These are phyloP conservation scores for Natrix natrix DNA, from an alignment of 2,797 vertebrate species.

Conservation along the genomic window DNA sequence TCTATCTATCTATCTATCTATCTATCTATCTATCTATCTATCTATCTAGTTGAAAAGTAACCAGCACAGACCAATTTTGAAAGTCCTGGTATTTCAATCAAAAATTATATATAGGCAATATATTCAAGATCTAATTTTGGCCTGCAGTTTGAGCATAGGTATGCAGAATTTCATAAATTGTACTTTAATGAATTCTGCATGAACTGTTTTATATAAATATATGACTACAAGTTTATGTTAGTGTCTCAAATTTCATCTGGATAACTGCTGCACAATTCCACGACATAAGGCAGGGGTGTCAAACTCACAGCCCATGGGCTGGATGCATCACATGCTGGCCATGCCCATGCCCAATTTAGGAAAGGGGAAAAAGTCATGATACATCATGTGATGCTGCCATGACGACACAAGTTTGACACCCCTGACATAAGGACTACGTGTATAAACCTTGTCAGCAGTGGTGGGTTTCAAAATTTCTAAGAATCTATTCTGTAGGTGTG, in stretches of 20 bases:
- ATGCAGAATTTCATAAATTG: not conserved
- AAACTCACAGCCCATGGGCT: too few relatives aligned
- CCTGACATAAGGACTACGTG: too few relatives aligned
- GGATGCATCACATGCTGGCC: too few relatives aligned
- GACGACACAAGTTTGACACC: too few relatives aligned
- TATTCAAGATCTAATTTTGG: not conserved
- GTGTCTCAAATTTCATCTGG: not conserved
- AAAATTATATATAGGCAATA: not conserved
- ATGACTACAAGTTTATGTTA: not conserved
- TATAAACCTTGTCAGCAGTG: not conserved
- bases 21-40: too few relatives aligned
- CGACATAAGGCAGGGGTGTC: not conserved
- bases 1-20: too few relatives aligned
- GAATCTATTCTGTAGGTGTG: too few relatives aligned
- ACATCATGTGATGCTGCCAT: accelerated
- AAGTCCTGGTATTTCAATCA: too few relatives aligned
- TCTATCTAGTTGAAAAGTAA: not conserved
- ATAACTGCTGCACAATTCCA: not conserved
- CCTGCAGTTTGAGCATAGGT: not conserved
- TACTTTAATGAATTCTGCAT: not conserved
- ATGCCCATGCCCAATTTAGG: too few relatives aligned
- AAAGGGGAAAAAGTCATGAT: too few relatives aligned
- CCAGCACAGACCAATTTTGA: not conserved
- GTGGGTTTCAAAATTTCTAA: too few relatives aligned
- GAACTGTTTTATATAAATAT: not conserved